Conservation (phyloP, 2,797 vertebrate genomes). For the Gallinago stenura region DNA sequence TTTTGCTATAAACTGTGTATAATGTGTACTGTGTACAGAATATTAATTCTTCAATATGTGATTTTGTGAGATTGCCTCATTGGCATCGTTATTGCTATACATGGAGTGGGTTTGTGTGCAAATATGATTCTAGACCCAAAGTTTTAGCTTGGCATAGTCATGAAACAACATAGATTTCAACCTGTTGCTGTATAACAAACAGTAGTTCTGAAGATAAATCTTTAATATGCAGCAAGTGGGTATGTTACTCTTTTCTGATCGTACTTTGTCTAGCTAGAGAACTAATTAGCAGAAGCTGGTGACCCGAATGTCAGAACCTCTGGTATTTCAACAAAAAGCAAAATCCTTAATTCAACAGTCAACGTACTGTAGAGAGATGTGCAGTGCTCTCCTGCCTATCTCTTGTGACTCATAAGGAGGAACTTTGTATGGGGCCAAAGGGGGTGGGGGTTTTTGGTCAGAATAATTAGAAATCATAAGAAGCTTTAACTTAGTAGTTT, state of each 20-base stretch:
- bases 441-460: not conserved
- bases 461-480: not conserved
- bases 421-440: not conserved
- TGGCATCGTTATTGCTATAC: slow-evolving; percentile 20
- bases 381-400: not conserved
- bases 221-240: slow-evolving; percentile 11
- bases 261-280: not conserved
- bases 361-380: not conserved
- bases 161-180: slow-evolving; percentile 39
- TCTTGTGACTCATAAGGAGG: not conserved
- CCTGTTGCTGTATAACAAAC: slow-evolving; percentile 9
- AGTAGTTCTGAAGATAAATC: not conserved
- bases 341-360: slow-evolving; percentile 19
- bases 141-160: slow-evolving; percentile 36
- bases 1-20: slow-evolving; percentile 70
- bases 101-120: slow-evolving; percentile 53
- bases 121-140: not conserved
- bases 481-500: not conserved
- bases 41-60: slow-evolving; percentile 68
- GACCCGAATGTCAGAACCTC: slow-evolving; percentile 58
- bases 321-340: slow-evolving; percentile 34
- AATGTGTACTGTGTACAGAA: slow-evolving; percentile 61
- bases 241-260: not conserved
- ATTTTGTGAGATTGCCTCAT: slow-evolving; percentile 1
- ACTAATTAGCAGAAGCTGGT: slow-evolving; percentile 45